Percentiles rank a stretch among this genome's conserved stretches.
Conservation (phyloP, 2,888 invertebrate genomes). For the Oscheius sp. region DNA sequence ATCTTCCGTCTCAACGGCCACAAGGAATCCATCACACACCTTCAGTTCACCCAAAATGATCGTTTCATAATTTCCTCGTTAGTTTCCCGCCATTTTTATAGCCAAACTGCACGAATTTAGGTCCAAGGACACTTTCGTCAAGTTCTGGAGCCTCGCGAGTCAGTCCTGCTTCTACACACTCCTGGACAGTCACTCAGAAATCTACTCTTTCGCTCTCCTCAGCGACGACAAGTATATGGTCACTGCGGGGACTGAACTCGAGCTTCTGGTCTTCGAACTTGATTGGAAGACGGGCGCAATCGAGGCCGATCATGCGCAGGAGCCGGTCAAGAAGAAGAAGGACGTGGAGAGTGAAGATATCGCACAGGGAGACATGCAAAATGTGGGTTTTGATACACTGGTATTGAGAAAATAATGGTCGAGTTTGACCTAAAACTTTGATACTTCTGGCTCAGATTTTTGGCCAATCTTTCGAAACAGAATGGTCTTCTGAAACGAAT, state of each 20-base stretch:
- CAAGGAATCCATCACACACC: conserved; percentile 87
- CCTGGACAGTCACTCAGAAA: conserved; percentile 80
- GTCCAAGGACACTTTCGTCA: conserved; percentile 93
- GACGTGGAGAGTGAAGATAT: conserved; percentile 9
- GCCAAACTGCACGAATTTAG: conserved; percentile 46
- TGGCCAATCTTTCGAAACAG: too few relatives aligned
- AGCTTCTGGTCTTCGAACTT: conserved; percentile 83
- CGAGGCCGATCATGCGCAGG: conserved; percentile 51
- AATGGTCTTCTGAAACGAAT: too few relatives aligned
- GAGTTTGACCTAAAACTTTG: too few relatives aligned
- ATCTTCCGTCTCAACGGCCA: conserved; percentile 90
- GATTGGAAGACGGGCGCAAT: conserved; percentile 49
- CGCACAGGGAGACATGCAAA: conserved; percentile 34
- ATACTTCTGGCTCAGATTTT: too few relatives aligned
- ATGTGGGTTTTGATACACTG: conserved; percentile 28
- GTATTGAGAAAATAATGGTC: too few relatives aligned
- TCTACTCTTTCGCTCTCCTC: conserved; percentile 86
- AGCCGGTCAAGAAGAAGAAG: conserved; percentile 43
- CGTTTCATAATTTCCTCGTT: conserved; percentile 75
- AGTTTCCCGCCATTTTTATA: conserved; percentile 3
- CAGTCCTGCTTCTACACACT: conserved; percentile 95
- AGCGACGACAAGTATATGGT: conserved; percentile 86
- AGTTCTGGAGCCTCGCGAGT: conserved; percentile 95
- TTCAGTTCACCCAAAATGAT: conserved; percentile 74
- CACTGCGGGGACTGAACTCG: conserved; percentile 88